Percentiles rank a stretch among this genome's conserved stretches.
Conservation (phyloP, 2,888 invertebrate genomes). For the Sminthurinus aureus region DNA sequence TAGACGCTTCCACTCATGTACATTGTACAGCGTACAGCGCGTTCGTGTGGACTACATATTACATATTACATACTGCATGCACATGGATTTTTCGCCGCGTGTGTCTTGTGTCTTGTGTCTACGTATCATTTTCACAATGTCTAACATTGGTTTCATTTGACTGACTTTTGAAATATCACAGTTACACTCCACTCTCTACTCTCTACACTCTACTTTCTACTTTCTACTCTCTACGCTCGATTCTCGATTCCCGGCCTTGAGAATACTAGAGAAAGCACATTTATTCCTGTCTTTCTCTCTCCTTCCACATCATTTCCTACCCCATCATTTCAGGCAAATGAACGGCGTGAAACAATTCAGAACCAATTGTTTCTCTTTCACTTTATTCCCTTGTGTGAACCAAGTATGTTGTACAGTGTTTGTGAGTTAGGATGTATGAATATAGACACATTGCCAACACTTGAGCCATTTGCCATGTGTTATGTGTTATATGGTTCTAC, state of each 20-base stretch:
- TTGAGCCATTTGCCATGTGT: no score
- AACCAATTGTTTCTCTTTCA: conserved; percentile 9
- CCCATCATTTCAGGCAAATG: not conserved
- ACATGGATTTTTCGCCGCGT: no score
- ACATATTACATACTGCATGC: no score
- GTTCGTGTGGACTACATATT: no score
- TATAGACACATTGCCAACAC: no score
- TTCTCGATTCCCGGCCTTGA: not conserved
- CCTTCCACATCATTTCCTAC: not conserved
- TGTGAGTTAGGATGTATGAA: no score
- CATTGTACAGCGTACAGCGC: no score
- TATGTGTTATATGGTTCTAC: no score
- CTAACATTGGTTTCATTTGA: not conserved
- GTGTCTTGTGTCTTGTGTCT: not conserved
- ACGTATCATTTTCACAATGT: not conserved
- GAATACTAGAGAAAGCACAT: not conserved
- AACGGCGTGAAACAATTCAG: conserved; percentile 5
- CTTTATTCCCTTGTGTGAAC: not conserved
- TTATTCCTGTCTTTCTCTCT: not conserved
- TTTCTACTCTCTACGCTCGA: not conserved
- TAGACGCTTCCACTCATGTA: no score
- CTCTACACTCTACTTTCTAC: not conserved
- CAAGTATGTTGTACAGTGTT: no score
- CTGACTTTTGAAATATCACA: not conserved
- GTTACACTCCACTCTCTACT: not conserved